Evolutionary conservation across 2,888 invertebrate genomes (phyloP).

Genomic region (Heliconius hortense): DNA sequence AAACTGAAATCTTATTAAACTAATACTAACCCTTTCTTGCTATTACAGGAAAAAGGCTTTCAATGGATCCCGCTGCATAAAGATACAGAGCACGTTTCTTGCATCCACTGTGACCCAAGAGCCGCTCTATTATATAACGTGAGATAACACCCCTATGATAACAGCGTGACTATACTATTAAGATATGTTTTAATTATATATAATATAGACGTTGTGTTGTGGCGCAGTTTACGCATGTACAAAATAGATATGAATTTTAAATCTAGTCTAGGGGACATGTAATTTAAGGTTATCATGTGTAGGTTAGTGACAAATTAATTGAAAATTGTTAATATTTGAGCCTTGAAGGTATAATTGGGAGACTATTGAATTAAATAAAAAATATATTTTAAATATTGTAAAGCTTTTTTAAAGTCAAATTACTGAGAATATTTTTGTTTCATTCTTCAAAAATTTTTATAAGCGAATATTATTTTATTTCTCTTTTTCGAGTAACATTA

Average conservation of each 20-base stretch:
- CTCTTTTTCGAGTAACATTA: too few species aligned
- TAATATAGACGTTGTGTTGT: neutral
- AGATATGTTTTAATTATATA: constrained; percentile 12
- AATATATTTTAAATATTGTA: too few species aligned
- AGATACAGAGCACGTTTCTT: constrained; percentile 37
- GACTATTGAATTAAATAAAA: too few species aligned
- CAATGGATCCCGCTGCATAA: constrained; percentile 32
- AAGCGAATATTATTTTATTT: too few species aligned
- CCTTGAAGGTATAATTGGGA: too few species aligned
- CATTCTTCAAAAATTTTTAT: too few species aligned
- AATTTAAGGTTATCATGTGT: too few species aligned
- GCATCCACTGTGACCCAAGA: constrained; percentile 32
- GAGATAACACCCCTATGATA: constrained; percentile 25
- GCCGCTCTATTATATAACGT: constrained; percentile 13
- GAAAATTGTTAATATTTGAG: too few species aligned
- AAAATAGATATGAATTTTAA: neutral
- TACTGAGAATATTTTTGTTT: too few species aligned
- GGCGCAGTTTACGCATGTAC: neutral
- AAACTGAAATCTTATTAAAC: neutral
- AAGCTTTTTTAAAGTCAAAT: too few species aligned
- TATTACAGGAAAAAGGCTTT: constrained; percentile 30
- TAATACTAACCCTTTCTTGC: constrained; percentile 1
- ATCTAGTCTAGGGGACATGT: too few species aligned
- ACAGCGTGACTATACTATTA: constrained; percentile 13
- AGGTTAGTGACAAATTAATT: too few species aligned